Conservation (phyloP, 2,888 invertebrate species). For the Rhagonycha lutea region DNA sequence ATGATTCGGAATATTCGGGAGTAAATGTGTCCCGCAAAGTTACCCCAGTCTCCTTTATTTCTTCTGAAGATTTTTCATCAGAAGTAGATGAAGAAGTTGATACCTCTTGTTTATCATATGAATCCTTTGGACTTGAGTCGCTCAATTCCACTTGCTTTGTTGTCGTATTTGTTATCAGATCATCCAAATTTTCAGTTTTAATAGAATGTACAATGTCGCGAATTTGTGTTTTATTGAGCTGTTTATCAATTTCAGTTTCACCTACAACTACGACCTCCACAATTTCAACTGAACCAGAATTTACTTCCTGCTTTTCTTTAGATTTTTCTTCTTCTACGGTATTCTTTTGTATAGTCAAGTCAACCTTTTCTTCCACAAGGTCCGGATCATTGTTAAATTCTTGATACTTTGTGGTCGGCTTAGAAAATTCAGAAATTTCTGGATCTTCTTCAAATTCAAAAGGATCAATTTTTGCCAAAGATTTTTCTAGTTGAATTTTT, state of each 20-base stretch:
- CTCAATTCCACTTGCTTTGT: not conserved
- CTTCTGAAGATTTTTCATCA: not conserved
- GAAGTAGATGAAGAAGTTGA: not conserved
- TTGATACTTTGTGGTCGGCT: slow-evolving; percentile 24
- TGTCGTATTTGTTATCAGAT: not conserved
- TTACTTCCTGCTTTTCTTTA: slow-evolving; percentile 20
- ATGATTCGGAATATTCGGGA: slow-evolving; percentile 45
- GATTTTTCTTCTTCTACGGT: slow-evolving; percentile 24
- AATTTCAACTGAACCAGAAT: slow-evolving; percentile 50
- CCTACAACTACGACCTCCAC: slow-evolving; percentile 55
- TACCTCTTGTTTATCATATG: not conserved
- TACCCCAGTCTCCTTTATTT: not conserved
- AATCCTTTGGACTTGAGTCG: not conserved
- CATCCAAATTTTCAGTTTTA: slow-evolving; percentile 28
- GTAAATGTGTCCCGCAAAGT: slow-evolving; percentile 33
- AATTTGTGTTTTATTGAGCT: slow-evolving; percentile 49
- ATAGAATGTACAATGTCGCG: slow-evolving; percentile 48
- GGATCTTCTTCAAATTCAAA: slow-evolving; percentile 55
- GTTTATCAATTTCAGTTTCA: slow-evolving; percentile 49
- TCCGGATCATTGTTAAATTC: slow-evolving; percentile 20
- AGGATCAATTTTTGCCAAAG: slow-evolving; percentile 45
- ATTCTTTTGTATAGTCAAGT: slow-evolving; percentile 11
- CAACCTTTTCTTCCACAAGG: slow-evolving; percentile 9
- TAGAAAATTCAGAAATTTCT: slow-evolving; percentile 43
- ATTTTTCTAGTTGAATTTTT: slow-evolving; percentile 31